A percentile compares a stretch with the other conserved stretches of the same genome.
These are phyloP conservation scores for Apamea sordens DNA, from an alignment of 2,888 invertebrate species.

Conservation along the genomic window DNA sequence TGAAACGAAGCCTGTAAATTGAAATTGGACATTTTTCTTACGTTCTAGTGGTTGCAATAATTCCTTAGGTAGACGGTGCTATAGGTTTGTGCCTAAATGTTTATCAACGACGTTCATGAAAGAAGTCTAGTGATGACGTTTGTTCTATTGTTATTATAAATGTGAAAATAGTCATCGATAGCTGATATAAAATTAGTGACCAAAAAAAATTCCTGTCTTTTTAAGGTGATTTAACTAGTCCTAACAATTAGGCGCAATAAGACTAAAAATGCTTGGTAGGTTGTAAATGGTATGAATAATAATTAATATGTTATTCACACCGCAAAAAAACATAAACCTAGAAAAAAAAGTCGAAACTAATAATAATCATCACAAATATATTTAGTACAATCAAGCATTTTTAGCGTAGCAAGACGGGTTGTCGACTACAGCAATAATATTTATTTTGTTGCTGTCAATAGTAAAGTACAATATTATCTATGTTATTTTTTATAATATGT, in stretches of 20 bases:
- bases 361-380: conserved; percentile 16
- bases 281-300: conserved; percentile 32
- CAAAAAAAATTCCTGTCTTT: conserved; percentile 65
- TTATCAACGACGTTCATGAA: conserved; percentile 62
- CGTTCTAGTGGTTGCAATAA: conserved; percentile 54
- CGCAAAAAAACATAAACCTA: conserved; percentile 5
- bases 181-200: conserved; percentile 59
- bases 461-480: conserved; percentile 56
- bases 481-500: conserved; percentile 42
- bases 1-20: conserved; percentile 27
- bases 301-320: conserved; percentile 11
- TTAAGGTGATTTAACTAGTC: conserved; percentile 70
- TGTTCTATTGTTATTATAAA: conserved; percentile 50
- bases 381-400: conserved; percentile 60
- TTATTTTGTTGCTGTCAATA: conserved; percentile 38
- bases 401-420: conserved; percentile 41
- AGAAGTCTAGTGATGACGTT: conserved; percentile 57
- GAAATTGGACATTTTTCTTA: conserved; percentile 40
- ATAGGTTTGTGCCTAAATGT: conserved; percentile 76
- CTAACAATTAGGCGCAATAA: conserved; percentile 58
- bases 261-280: conserved; percentile 61
- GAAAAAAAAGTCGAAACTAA: background rate
- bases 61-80: conserved; percentile 77
- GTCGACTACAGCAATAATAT: conserved; percentile 50
- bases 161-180: conserved; percentile 45